Evolutionary conservation across 1,140 invertebrate species (phyloP).

Genomic region (Pachypeltis micranthus): DNA sequence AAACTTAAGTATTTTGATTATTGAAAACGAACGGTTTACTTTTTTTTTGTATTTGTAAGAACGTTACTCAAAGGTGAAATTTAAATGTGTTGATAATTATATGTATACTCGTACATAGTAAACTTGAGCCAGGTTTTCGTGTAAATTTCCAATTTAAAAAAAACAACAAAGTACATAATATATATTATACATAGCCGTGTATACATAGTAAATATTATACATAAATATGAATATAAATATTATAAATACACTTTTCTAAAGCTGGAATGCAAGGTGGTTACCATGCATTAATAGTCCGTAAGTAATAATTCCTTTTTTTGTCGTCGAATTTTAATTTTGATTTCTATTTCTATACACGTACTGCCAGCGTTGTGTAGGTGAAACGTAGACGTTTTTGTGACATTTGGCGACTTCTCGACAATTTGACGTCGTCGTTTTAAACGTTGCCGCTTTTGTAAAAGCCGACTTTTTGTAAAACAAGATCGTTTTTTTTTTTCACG

Average conservation of each 20-base stretch:
- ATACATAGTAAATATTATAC: conserved; percentile 8
- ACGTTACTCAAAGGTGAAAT: background rate
- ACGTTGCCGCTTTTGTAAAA: too few relatives aligned
- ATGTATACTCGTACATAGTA: background rate
- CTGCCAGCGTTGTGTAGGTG: too few relatives aligned
- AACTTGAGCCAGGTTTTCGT: too few relatives aligned
- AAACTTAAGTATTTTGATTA: background rate
- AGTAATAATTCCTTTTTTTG: too few relatives aligned
- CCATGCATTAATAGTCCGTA: conserved; percentile 1
- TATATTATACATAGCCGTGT: background rate
- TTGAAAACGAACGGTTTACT: background rate
- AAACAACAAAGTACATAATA: background rate
- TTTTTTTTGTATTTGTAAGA: background rate
- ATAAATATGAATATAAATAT: too few relatives aligned
- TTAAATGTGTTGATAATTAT: conserved; percentile 1
- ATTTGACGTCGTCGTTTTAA: too few relatives aligned
- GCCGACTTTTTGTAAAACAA: too few relatives aligned
- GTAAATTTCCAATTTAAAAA: conserved; percentile 3
- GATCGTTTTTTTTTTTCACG: too few relatives aligned
- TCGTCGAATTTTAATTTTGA: too few relatives aligned
- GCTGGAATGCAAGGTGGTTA: background rate
- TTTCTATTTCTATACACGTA: too few relatives aligned
- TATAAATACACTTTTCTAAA: conserved; percentile 2
- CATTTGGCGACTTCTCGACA: too few relatives aligned
- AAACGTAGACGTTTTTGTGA: too few relatives aligned